Conservation (phyloP, 2,797 vertebrate species). For the Chromis chromis region DNA sequence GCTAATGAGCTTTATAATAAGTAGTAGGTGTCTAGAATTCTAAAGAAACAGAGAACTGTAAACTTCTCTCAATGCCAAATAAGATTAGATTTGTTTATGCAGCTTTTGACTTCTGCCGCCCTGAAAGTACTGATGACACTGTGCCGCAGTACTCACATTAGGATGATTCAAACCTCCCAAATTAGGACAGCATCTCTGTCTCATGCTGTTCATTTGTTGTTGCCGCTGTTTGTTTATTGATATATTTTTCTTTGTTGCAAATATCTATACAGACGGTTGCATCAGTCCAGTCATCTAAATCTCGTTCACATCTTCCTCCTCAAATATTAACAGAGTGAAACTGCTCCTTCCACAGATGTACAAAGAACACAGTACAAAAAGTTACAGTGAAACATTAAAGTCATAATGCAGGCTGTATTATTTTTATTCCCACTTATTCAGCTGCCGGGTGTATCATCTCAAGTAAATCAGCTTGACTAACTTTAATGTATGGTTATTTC, state of each 20-base stretch:
- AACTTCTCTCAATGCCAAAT: background rate
- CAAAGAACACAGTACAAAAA: background rate
- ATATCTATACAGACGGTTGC: background rate
- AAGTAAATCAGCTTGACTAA: constrained; percentile 26
- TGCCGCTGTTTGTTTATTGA: constrained; percentile 4
- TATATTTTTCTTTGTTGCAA: background rate
- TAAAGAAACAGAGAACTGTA: background rate
- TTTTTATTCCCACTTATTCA: background rate
- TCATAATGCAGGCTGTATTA: background rate
- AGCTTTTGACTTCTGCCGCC: background rate
- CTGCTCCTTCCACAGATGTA: background rate
- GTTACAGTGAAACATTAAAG: background rate
- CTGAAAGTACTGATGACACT: background rate
- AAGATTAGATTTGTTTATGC: background rate
- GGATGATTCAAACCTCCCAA: constrained; percentile 14
- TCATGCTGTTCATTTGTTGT: constrained; percentile 22
- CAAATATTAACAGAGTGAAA: constrained; percentile 3
- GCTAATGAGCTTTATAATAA: constrained; percentile 30
- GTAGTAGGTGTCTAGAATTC: background rate
- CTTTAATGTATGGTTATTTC: background rate
- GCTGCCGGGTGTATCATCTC: background rate
- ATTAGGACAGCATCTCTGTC: background rate
- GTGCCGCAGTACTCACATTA: background rate
- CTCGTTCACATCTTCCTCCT: background rate
- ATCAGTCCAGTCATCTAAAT: constrained; percentile 5